Conservation (phyloP, 2,888 invertebrate genomes). For the Melanchra persicariae region DNA sequence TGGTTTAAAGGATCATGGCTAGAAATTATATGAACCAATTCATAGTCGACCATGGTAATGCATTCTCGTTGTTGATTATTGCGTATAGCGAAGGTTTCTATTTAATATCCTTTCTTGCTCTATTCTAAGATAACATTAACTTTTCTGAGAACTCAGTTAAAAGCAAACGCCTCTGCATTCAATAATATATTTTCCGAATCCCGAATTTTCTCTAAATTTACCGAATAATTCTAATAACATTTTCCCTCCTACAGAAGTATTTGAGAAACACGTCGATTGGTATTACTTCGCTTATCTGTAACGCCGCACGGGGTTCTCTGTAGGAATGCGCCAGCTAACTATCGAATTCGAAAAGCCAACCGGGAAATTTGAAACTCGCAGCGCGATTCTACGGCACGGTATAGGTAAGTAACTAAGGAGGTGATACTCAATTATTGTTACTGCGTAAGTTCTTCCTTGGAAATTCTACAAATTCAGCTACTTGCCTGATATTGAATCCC, state of each 20-base stretch:
- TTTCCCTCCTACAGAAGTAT: constrained; percentile 23
- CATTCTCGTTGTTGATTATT: background rate
- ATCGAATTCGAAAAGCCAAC: constrained; percentile 69
- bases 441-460: constrained; percentile 13
- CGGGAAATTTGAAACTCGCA: constrained; percentile 65
- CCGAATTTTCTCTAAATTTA: background rate
- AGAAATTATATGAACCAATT: too few species aligned
- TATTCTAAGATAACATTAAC: background rate
- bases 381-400: constrained; percentile 27
- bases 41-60: too few species aligned
- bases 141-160: background rate
- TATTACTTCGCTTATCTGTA: constrained; percentile 55
- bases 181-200: constrained; percentile 1
- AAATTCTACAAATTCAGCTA: constrained; percentile 1
- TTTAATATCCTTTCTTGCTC: background rate
- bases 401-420: constrained; percentile 27
- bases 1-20: background rate
- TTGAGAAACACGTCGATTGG: constrained; percentile 32
- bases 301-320: constrained; percentile 43
- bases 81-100: background rate
- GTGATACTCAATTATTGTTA: constrained; percentile 42
- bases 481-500: background rate
- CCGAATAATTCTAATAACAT: constrained; percentile 17
- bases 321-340: constrained; percentile 71
- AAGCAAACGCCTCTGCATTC: background rate